A percentile compares a stretch with the other conserved stretches of the same genome.
phyloP scores from a whole-genome alignment of 35 echinoderm and acorn worm genomes.

The Holothuria glaberrima region DNA sequence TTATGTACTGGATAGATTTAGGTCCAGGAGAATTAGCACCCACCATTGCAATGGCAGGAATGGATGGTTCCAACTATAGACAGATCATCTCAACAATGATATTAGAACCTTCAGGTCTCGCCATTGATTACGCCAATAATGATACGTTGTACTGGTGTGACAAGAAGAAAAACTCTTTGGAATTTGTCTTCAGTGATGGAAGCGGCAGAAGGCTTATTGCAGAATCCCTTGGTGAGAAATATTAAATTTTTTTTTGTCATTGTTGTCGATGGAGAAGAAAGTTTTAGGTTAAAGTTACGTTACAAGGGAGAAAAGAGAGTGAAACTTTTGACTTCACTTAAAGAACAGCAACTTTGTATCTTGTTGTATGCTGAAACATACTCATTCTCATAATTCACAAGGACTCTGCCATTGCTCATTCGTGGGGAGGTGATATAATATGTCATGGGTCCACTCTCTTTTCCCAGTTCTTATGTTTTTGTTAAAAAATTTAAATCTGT shows the following conservation, averaged over 20 bases:
- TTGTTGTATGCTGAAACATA: too few relatives aligned
- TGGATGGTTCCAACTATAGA: constrained; percentile 69
- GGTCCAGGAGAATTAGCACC: constrained; percentile 52
- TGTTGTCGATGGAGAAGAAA: too few relatives aligned
- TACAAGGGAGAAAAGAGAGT: too few relatives aligned
- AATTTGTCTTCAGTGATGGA: constrained; percentile 82
- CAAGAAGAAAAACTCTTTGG: constrained; percentile 62
- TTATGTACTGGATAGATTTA: constrained; percentile 91
- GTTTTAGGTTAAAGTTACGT: too few relatives aligned
- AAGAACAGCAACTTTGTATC: too few relatives aligned
- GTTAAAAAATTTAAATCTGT: too few relatives aligned
- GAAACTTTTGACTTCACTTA: too few relatives aligned
- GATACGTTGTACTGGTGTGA: constrained; percentile 92
- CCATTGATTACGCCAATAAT: constrained; percentile 81
- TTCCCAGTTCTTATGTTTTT: too few relatives aligned
- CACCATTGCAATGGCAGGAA: constrained; percentile 64
- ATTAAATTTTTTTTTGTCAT: not conserved
- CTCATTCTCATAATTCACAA: too few relatives aligned
- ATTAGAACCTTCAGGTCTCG: constrained; percentile 75
- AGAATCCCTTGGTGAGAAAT: not conserved
- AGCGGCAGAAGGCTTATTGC: constrained; percentile 42
- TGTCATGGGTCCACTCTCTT: too few relatives aligned
- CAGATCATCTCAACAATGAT: constrained; percentile 43
- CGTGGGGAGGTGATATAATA: too few relatives aligned
- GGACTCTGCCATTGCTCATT: too few relatives aligned